phyloP scores from a whole-genome alignment of 2,888 invertebrate species.

The Stenodema calcarata region DNA sequence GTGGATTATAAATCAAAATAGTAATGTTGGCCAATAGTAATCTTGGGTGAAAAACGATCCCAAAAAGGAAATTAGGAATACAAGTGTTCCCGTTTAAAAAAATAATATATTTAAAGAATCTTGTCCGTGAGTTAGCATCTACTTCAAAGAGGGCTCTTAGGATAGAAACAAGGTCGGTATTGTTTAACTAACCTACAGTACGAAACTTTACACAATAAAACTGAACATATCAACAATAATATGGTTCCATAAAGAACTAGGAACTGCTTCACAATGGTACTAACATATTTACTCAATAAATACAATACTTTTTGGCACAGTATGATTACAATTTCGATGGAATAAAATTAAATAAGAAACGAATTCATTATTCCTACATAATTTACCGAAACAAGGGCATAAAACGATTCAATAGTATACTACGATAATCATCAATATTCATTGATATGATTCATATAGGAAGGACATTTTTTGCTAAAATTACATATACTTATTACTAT shows the following conservation, averaged over 20 bases:
- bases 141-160: not conserved
- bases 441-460: not conserved
- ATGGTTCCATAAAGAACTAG: not conserved
- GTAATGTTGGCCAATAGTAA: too few relatives aligned
- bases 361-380: not conserved
- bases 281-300: not conserved
- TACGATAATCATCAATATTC: not conserved
- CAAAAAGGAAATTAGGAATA: not conserved
- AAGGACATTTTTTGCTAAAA: not conserved
- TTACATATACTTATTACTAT: not conserved
- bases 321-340: not conserved
- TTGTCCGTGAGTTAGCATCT: not conserved
- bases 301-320: not conserved
- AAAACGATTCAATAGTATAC: not conserved
- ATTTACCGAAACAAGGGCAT: not conserved
- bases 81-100: not conserved
- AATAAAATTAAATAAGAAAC: not conserved
- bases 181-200: too few relatives aligned
- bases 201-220: not conserved
- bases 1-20: too few relatives aligned
- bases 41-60: too few relatives aligned
- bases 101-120: slow-evolving; percentile 1
- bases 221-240: not conserved
- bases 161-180: not conserved
- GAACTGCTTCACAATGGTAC: not conserved